A percentile compares a stretch with the other conserved stretches of the same genome.
Evolutionary conservation across 2,113 vertebrate genomes (phyloP).

Genomic region (Romanogobio albipinnatus): DNA sequence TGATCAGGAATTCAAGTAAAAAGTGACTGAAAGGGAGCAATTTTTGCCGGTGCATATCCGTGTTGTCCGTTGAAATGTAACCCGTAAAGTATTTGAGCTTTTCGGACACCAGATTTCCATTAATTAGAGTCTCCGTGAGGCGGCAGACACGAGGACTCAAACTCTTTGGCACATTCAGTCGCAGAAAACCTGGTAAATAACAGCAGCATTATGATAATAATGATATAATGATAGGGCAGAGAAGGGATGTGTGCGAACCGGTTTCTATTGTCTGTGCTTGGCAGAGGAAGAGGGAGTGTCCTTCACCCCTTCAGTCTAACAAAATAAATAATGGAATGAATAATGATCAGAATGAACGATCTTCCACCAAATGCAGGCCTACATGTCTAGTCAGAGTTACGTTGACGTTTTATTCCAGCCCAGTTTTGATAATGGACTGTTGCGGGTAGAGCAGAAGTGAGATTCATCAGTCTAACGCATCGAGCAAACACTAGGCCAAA

Average conservation of each 20-base stretch:
- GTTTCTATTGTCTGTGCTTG: background rate
- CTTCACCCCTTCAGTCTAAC: background rate
- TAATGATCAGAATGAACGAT: background rate
- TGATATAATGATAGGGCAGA: slow-evolving; percentile 64
- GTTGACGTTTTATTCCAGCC: too few species aligned
- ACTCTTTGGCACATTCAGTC: slow-evolving; percentile 44
- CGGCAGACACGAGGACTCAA: slow-evolving; percentile 26
- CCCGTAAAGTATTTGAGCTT: slow-evolving; percentile 45
- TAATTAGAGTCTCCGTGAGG: slow-evolving; percentile 48
- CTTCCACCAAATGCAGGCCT: background rate
- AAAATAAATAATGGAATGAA: too few species aligned
- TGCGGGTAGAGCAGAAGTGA: background rate
- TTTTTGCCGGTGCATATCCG: slow-evolving; percentile 15
- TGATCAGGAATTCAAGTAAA: background rate
- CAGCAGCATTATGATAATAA: slow-evolving; percentile 56
- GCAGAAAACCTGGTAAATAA: slow-evolving; percentile 22
- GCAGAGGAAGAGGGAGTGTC: background rate
- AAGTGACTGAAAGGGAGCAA: background rate
- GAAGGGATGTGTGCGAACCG: background rate
- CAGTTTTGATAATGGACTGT: background rate
- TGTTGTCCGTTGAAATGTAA: slow-evolving; percentile 30
- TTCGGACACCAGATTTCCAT: slow-evolving; percentile 51
- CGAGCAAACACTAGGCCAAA: background rate
- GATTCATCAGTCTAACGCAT: background rate
- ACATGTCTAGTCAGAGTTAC: background rate